Evolutionary conservation across 2,113 vertebrate species (phyloP), one percentile per base, ranked within the genome.

Genomic region (Dendrocopos noguchii): DNA sequence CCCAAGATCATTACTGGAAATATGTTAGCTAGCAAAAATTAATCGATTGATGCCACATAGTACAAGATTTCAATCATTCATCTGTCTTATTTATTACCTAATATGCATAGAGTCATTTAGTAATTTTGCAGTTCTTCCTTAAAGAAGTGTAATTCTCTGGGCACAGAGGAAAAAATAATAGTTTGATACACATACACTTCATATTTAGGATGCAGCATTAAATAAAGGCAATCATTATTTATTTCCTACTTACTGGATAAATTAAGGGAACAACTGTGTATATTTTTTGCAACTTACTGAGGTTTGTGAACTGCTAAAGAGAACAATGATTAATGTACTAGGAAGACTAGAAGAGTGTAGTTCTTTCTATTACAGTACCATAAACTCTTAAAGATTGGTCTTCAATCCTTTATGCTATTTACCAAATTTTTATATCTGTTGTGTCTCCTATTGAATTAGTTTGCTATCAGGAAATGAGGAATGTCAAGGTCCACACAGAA

Each of bases 41-140:
- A 96, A 96, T 95, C 90, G 94, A 93, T 85, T 84, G 80, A 95
- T 97, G 84, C 57, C 88, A 93, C 27, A 88, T 56, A 94, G 91
- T 80, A 91, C 93, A 96, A 96, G 91, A 94, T 95, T 95, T 96
- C 80, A 97, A 96, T 97, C 97, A 96, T 97, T 97, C 93, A 97
- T 97, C 87, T n/a, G 47, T 91, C 82, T 96, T 97, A 96, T 97
- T 97, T 96, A 97, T 98, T 94, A 94, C n/a, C 66, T 90, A 91
- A 53, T 64, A 60, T 74, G 70, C 46, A n/a, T 85, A 90, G 71
- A 70, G 75, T 44, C 95, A 94, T 92, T 96, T 94, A 95, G 78
- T 78, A 50, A 92, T 95, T 77, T 91, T 94, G 61, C 85, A 96
- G 59, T 90, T 84, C 65, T 94, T 65, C 55, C 68, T 96, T 94